phyloP scores from a whole-genome alignment of 2,888 invertebrate species.

The Stenoptilia bipunctidactyla region DNA sequence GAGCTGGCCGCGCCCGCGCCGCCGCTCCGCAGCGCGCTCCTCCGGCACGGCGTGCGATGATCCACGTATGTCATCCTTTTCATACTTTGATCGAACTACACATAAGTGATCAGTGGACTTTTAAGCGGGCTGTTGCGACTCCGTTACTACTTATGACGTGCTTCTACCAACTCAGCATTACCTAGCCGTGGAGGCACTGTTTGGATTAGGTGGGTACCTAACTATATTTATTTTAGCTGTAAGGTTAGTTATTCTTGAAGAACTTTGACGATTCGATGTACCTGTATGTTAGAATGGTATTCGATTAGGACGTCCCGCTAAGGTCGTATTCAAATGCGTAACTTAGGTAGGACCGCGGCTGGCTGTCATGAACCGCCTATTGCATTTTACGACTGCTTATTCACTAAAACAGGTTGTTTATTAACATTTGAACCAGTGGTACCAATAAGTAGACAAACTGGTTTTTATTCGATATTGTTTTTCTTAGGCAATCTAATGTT shows the following conservation, averaged over 20 bases:
- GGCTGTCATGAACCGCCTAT: neutral
- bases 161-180: no score
- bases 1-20: constrained; percentile 31
- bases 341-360: no score
- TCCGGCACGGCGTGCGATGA: constrained; percentile 57
- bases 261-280: neutral
- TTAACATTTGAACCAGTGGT: constrained; percentile 1
- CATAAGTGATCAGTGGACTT: no score
- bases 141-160: no score
- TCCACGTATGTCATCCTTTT: constrained; percentile 43
- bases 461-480: constrained; percentile 1
- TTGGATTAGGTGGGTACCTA: no score
- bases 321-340: constrained; percentile 1
- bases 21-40: constrained; percentile 31
- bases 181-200: no score
- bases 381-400: neutral
- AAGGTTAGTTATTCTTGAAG: no score
- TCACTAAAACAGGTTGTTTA: constrained; percentile 1
- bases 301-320: neutral
- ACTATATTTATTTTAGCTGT: no score
- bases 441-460: neutral
- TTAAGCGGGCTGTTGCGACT: no score
- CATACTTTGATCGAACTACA: no score
- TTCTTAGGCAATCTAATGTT: neutral
- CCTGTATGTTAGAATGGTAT: neutral